Percentiles rank a stretch among this genome's conserved stretches.
Conservation (phyloP, 1,140 invertebrate genomes). For the Tetranychus cinnabarinus region DNA sequence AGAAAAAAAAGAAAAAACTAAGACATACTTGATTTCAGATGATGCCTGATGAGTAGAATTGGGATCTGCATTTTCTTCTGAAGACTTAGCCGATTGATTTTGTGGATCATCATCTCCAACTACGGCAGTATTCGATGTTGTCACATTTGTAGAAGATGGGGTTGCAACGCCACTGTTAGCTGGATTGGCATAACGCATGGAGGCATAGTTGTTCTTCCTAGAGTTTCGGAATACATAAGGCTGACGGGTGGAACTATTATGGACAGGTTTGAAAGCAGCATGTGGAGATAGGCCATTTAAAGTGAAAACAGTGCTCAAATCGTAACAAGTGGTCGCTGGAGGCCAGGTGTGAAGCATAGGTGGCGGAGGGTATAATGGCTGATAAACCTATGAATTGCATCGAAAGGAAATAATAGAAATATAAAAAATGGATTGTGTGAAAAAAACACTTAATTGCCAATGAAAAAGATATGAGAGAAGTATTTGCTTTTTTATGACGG, state of each 20-base stretch:
- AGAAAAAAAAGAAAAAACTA: too few species aligned
- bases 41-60: too few species aligned
- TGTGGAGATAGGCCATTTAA: constrained; percentile 47
- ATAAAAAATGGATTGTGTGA: neutral
- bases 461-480: too few species aligned
- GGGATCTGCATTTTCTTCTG: too few species aligned
- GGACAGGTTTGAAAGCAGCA: constrained; percentile 26
- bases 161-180: too few species aligned
- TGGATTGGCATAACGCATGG: too few species aligned
- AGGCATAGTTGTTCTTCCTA: neutral
- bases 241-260: constrained; percentile 8
- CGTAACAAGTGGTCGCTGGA: constrained; percentile 25
- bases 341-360: constrained; percentile 12
- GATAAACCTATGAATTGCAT: constrained; percentile 5
- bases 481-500: too few species aligned
- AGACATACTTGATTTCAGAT: too few species aligned
- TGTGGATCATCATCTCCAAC: too few species aligned
- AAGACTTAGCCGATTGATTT: too few species aligned
- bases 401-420: neutral
- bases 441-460: neutral
- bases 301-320: constrained; percentile 41
- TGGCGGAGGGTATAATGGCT: constrained; percentile 16
- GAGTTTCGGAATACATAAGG: constrained; percentile 1
- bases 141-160: too few species aligned
- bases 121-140: too few species aligned